Percentiles rank a stretch among this genome's conserved stretches.
These are phyloP conservation scores for Phylloscopus collybita DNA, from an alignment of 2,797 vertebrate genomes.

Conservation along the genomic window DNA sequence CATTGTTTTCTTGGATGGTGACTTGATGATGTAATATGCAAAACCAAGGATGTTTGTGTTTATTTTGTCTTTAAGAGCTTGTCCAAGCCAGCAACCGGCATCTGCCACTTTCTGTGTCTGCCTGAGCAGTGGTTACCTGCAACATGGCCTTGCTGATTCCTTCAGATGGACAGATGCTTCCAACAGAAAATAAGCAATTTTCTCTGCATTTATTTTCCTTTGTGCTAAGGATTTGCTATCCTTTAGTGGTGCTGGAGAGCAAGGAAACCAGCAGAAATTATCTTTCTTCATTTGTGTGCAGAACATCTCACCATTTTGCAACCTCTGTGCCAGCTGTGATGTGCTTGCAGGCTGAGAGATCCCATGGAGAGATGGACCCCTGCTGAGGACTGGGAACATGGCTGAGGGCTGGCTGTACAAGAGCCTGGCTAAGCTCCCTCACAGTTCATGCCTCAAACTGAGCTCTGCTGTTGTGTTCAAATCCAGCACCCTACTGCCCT, in stretches of 20 bases:
- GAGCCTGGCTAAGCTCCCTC: neutral
- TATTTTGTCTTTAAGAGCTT: neutral
- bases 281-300: neutral
- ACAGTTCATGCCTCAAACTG: neutral
- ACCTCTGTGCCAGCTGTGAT: neutral
- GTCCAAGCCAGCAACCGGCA: neutral
- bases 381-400: rapidly evolving
- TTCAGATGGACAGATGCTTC: neutral
- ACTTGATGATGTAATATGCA: neutral
- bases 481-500: neutral
- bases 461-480: neutral
- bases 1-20: neutral
- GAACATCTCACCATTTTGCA: neutral
- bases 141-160: neutral
- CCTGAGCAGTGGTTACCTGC: neutral
- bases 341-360: neutral
- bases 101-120: neutral
- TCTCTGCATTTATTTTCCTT: neutral
- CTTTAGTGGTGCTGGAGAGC: neutral
- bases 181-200: neutral
- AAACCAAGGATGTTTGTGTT: neutral
- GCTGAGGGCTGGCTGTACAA: neutral
- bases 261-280: neutral
- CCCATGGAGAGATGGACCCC: neutral
- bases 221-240: neutral